A percentile compares a stretch with the other conserved stretches of the same genome.
These are phyloP conservation scores for Megamerina dolium DNA, from an alignment of 2,888 invertebrate species.

Conservation along the genomic window DNA sequence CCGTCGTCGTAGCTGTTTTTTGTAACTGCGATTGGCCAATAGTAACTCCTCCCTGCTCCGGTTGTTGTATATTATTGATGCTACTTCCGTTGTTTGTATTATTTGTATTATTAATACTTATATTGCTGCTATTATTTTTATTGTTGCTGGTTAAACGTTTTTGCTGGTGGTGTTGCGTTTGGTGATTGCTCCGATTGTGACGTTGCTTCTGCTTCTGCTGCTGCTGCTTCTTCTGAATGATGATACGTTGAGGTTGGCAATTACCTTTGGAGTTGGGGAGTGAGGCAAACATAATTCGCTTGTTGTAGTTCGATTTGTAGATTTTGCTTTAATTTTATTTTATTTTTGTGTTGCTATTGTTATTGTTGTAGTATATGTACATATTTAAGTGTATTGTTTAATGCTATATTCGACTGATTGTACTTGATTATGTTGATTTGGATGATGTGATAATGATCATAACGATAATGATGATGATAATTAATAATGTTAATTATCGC, in stretches of 20 bases:
- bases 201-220: constrained; percentile 17
- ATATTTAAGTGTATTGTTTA: too few species aligned
- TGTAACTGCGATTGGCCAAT: constrained; percentile 22
- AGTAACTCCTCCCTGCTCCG: constrained; percentile 22
- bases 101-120: constrained; percentile 19
- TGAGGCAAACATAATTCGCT: constrained; percentile 15
- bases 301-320: constrained; percentile 25
- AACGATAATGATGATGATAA: too few species aligned
- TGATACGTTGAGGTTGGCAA: background rate
- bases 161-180: too few species aligned
- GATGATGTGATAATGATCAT: too few species aligned
- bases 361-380: too few species aligned
- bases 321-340: constrained; percentile 5
- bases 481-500: too few species aligned
- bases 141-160: too few species aligned
- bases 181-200: too few species aligned
- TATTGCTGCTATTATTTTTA: constrained; percentile 11
- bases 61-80: constrained; percentile 4
- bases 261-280: constrained; percentile 2
- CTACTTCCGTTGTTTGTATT: constrained; percentile 19
- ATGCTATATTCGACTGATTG: too few species aligned
- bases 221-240: constrained; percentile 17
- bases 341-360: constrained; percentile 4
- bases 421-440: too few species aligned
- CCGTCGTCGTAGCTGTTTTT: constrained; percentile 41